phyloP scores from a whole-genome alignment of 2,888 invertebrate genomes.

The Barypeithes pellucidus region DNA sequence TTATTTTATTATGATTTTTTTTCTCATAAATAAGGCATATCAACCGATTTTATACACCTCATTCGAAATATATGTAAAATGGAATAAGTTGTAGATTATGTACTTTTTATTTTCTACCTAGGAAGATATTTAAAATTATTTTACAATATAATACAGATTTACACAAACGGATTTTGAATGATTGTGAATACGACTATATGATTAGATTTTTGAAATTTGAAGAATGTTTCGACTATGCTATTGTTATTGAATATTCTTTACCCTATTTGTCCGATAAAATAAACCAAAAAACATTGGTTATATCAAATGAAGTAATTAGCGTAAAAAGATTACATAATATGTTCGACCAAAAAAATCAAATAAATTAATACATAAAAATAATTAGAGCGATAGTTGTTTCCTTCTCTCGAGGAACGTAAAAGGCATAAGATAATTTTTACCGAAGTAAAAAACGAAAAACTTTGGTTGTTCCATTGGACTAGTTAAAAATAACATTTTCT shows the following conservation, averaged over 20 bases:
- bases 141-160: conserved; percentile 1
- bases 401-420: too few relatives aligned
- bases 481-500: conserved; percentile 62
- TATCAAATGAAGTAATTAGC: too few relatives aligned
- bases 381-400: conserved; percentile 6
- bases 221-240: conserved; percentile 38
- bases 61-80: too few relatives aligned
- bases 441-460: conserved; percentile 60
- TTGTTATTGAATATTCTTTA: conserved; percentile 56
- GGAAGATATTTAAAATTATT: neutral
- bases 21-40: too few relatives aligned
- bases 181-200: conserved; percentile 40
- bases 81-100: conserved; percentile 28
- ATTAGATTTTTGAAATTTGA: conserved; percentile 32
- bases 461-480: conserved; percentile 71
- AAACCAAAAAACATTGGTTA: conserved; percentile 49
- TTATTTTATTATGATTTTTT: too few relatives aligned
- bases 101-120: conserved; percentile 54
- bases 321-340: too few relatives aligned
- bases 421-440: conserved; percentile 53
- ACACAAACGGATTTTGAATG: conserved; percentile 1
- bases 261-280: conserved; percentile 68
- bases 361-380: conserved; percentile 52
- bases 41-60: too few relatives aligned
- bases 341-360: conserved; percentile 18